Conservation (phyloP, 2,113 vertebrate species). For the Globicephala melas region DNA sequence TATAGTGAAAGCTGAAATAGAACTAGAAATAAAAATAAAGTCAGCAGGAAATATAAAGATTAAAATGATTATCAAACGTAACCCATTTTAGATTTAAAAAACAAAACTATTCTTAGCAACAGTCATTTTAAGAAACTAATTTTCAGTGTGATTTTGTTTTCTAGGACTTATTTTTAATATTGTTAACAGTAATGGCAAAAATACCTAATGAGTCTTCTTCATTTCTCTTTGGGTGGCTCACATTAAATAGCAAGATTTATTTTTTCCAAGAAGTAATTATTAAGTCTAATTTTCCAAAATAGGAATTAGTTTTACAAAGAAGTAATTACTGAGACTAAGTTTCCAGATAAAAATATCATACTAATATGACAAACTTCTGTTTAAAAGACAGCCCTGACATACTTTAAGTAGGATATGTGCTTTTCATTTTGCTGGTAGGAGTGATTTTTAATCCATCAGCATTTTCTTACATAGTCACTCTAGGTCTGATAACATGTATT, state of each 20-base stretch:
- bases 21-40: slow-evolving; percentile 38
- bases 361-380: slow-evolving; percentile 47
- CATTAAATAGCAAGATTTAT: slow-evolving; percentile 42
- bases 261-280: slow-evolving; percentile 56
- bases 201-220: slow-evolving; percentile 8
- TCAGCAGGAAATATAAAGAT: not conserved
- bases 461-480: not conserved
- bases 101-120: slow-evolving; percentile 39
- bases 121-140: slow-evolving; percentile 34
- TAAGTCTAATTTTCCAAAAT: slow-evolving; percentile 51
- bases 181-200: slow-evolving; percentile 17
- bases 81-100: slow-evolving; percentile 31
- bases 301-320: slow-evolving; percentile 55
- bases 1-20: slow-evolving; percentile 5
- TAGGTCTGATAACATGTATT: not conserved
- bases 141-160: slow-evolving; percentile 46
- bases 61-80: slow-evolving; percentile 34
- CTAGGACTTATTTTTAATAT: slow-evolving; percentile 33
- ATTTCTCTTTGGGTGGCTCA: slow-evolving; percentile 45
- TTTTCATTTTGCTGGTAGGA: slow-evolving; percentile 16
- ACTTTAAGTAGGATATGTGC: not conserved
- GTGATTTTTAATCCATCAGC: not conserved
- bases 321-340: slow-evolving; percentile 44
- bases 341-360: slow-evolving; percentile 55
- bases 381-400: not conserved